Base-by-base conservation (phyloP, 1,140 invertebrate species). In the Psix sp. region DNA sequence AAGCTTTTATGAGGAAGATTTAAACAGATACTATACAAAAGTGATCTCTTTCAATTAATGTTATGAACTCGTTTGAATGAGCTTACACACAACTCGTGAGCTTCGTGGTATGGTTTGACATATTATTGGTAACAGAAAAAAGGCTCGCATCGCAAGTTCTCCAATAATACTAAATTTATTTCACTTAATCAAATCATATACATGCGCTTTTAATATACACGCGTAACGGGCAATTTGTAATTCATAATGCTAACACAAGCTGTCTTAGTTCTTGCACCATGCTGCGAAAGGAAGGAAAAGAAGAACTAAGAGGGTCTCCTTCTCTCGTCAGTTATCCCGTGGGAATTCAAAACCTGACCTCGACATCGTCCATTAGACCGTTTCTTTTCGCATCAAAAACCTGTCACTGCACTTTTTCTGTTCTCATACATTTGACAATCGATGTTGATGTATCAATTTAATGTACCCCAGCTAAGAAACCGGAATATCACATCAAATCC, bases 171-270 rank as follows among this genome's bases (percentile, higher is more conserved):
- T 62, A 56, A 66, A 56, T 10, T 71, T 62, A 40, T 70, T 57
- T 71, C 51, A n/a, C n/a, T n/a, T n/a, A n/a, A 72, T 72, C 74
- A 72, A 76, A 72, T 62, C 66, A 60, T 71, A 76, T 71, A 62
- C 49, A 76, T 63, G 45, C 38, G 40, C 48, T 26, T 67, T 67
- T 67, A 67, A 73, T 74, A 77, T 74, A 73, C 71, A 78, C 67
- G 68, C 77, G 74, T 77, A 83, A 77, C 74, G 74, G 74, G 70
- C 81, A 81, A 83, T 84, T 77, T 82, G 82, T 84, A 83, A 83
- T 82, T 82, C 82, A 83, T 82, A 82, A 82, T 76, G 80, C 77
- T 79, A 78, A 54, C 78, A 77, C 40, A 74, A 65, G 65, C 77
- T 60, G 56, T 76, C 72, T 77, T 68, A 63, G 72, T 80, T 78